Conservation (phyloP, 2,113 vertebrate species). For the Toxotes jaculatrix region DNA sequence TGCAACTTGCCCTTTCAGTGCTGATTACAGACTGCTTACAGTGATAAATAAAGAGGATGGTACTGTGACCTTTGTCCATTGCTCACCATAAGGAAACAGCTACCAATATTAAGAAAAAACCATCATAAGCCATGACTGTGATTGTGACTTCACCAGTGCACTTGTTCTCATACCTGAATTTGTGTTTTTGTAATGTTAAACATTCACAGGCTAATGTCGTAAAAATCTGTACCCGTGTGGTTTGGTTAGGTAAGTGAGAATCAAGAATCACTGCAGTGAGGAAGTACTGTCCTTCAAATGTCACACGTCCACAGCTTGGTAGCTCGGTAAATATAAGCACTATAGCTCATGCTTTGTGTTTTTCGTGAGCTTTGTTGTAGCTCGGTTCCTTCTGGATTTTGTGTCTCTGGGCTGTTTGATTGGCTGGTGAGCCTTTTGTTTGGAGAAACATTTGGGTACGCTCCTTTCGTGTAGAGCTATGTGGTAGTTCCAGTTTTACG, state of each 20-base stretch:
- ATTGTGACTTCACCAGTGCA: no score
- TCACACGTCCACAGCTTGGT: background rate
- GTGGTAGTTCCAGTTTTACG: no score
- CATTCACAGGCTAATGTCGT: background rate
- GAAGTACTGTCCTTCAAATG: background rate
- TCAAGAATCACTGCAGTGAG: background rate
- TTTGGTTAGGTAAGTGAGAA: background rate
- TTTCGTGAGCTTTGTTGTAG: background rate
- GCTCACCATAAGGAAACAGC: conserved; percentile 3
- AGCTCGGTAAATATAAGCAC: background rate
- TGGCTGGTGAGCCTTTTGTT: background rate
- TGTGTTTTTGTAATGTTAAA: no score
- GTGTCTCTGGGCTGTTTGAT: background rate
- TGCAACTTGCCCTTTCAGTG: conserved; percentile 54
- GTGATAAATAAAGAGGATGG: conserved; percentile 36
- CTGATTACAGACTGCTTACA: conserved; percentile 44
- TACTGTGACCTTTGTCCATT: conserved; percentile 39
- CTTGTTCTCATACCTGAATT: no score
- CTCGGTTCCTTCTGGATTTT: background rate
- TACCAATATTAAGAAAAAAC: background rate
- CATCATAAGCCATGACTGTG: background rate
- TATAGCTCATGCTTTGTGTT: no score
- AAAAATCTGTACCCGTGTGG: background rate
- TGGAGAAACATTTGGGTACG: background rate
- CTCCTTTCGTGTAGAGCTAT: background rate